A percentile compares a stretch with the other conserved stretches of the same genome.
Evolutionary conservation across 2,888 invertebrate species (phyloP).

Genomic region (Selenia dentaria): DNA sequence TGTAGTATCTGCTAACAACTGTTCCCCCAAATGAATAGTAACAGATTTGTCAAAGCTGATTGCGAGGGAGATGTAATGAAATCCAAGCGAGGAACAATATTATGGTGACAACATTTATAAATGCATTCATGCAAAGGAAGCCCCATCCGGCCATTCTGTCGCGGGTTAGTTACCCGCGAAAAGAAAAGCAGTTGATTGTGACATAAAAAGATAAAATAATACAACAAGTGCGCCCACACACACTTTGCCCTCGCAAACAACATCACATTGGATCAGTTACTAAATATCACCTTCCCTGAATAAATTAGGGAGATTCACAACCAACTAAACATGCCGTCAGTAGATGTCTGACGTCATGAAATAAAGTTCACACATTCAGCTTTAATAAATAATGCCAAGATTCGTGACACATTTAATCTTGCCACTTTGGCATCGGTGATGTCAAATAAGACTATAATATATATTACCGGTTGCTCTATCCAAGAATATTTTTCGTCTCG

Average conservation of each 20-base stretch:
- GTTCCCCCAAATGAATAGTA: slow-evolving; percentile 44
- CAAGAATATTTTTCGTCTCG: too few relatives aligned
- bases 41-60: too few relatives aligned
- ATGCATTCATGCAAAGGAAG: slow-evolving; percentile 68
- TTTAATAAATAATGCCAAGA: slow-evolving; percentile 17
- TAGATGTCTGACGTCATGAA: slow-evolving; percentile 21
- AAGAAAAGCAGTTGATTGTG: slow-evolving; percentile 68
- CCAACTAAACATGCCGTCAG: slow-evolving; percentile 25
- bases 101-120: slow-evolving; percentile 72
- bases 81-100: slow-evolving; percentile 66
- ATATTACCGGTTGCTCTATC: too few relatives aligned
- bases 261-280: slow-evolving; percentile 13
- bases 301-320: slow-evolving; percentile 22
- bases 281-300: too few relatives aligned
- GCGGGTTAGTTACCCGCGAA: slow-evolving; percentile 63
- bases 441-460: too few relatives aligned
- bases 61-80: too few relatives aligned
- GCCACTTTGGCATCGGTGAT: slow-evolving; percentile 12
- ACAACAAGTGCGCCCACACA: slow-evolving; percentile 8
- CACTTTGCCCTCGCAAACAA: slow-evolving; percentile 5
- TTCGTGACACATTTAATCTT: slow-evolving; percentile 21
- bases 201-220: slow-evolving; percentile 4
- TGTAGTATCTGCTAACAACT: slow-evolving; percentile 40
- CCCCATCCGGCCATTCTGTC: too few relatives aligned
- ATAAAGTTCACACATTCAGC: slow-evolving; percentile 16